Base-by-base conservation (phyloP, 2,113 vertebrate species). In the Melanocharis versteri region DNA sequence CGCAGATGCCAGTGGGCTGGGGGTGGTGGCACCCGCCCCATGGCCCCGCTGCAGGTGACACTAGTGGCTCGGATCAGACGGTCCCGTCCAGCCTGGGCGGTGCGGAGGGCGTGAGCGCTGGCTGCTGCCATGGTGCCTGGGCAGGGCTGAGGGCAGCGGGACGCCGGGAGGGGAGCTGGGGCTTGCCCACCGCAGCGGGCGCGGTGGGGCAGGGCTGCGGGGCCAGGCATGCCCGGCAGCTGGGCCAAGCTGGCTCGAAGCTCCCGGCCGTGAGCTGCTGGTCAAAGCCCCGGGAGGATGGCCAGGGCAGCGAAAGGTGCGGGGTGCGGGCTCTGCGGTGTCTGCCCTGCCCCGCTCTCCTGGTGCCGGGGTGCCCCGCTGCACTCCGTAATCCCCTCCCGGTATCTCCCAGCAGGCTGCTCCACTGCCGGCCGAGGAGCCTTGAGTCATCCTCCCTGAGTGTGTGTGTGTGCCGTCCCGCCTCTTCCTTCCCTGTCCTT, bases 401-500 rank as follows among this genome's bases (percentile, higher is more conserved):
- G 3, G n/a, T 22, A 21, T 30, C 27, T 47, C 64, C 26, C 31
- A 4, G 28, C 42, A 14, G 30, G 56, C 90, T 72, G 83, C 40
- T 31, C 39, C 28, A 2, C 81, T 15, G 84, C 26, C 54, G 1
- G 10, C 26, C 30, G 8, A 14, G 11, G 5, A 15, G 28, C 22
- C 53, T 84, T 81, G 78, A 94, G 73, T 94, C 86, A 89, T 53
- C 30, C 5, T 18, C 50, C 13, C 7, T 7, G 11, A 22, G 37
- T 7, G 35, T 15, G 45, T 17, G 27, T 15, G 39, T 10, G 31
- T 50, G 76, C 57, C 6, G 65, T 48, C 39, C 84, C 61, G 9
- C 72, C 85, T 79, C 92, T 94, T 88, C 93, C 94, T 92, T 68
- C 78, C 60, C 71, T 31, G 19, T 72, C 40, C 31, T 70, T 9